phyloP scores from a whole-genome alignment of 2,797 vertebrate species.

The Aeoliscus strigatus region DNA sequence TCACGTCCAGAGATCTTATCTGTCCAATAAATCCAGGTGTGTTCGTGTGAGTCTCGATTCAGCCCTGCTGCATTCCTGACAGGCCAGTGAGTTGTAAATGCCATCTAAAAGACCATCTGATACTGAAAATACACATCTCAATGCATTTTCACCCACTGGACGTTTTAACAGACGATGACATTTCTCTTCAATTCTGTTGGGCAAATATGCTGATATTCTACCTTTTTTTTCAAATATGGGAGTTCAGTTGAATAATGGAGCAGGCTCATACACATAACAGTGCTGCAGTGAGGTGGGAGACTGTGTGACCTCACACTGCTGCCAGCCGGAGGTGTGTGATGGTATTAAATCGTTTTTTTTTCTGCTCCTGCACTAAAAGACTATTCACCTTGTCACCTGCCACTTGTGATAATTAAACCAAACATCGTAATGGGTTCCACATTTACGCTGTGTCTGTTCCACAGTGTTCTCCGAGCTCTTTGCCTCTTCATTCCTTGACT shows the following conservation, averaged over 20 bases:
- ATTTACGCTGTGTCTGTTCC: conserved; percentile 32
- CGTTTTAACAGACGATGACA: conserved; percentile 20
- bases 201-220: no score
- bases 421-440: conserved; percentile 68
- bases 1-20: conserved; percentile 50
- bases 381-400: conserved; percentile 71
- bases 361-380: conserved; percentile 60
- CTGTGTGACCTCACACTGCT: conserved; percentile 8
- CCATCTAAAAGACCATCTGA: conserved; percentile 25
- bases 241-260: no score
- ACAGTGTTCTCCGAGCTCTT: background rate
- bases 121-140: conserved; percentile 25
- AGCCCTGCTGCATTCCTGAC: conserved; percentile 46
- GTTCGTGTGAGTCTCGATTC: conserved; percentile 24
- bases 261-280: background rate
- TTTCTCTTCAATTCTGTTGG: conserved; percentile 3
- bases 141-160: conserved; percentile 5
- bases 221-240: background rate
- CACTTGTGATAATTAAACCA: conserved; percentile 69
- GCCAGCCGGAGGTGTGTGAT: conserved; percentile 38
- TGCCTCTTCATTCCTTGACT: background rate
- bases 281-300: conserved; percentile 5
- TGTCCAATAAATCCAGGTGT: conserved; percentile 50
- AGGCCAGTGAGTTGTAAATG: conserved; percentile 33
- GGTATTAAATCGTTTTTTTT: conserved; percentile 59